phyloP scores from a whole-genome alignment of 2,113 vertebrate species.

The Proterorhinus semilunaris region DNA sequence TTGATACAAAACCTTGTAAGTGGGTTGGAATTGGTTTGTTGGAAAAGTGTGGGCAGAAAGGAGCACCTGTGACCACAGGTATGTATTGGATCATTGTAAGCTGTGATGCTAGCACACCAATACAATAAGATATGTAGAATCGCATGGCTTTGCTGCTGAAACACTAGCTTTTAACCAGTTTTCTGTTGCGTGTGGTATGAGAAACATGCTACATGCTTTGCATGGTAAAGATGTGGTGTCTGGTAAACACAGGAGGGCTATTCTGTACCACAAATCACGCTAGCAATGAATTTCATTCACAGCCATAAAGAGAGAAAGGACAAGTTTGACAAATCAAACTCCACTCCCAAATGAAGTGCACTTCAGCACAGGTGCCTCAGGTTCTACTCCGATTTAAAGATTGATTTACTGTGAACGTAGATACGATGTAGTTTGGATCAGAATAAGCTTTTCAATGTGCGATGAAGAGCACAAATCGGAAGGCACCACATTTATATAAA shows the following conservation, averaged over 20 bases:
- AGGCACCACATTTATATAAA: constrained; percentile 40
- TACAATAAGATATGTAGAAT: constrained; percentile 51
- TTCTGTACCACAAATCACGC: constrained; percentile 48
- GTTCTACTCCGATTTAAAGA: constrained; percentile 64
- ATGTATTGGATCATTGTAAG: constrained; percentile 61
- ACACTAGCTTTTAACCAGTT: constrained; percentile 50
- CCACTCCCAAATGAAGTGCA: constrained; percentile 78
- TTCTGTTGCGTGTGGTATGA: constrained; percentile 60
- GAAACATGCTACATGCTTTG: constrained; percentile 78
- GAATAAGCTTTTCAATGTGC: constrained; percentile 41
- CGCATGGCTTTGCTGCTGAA: constrained; percentile 72
- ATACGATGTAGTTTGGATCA: constrained; percentile 63
- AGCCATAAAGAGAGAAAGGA: constrained; percentile 67
- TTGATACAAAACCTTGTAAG: constrained; percentile 34
- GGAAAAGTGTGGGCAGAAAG: constrained; percentile 52
- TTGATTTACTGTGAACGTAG: constrained; percentile 67
- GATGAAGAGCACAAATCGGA: constrained; percentile 73
- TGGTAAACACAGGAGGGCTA: constrained; percentile 46
- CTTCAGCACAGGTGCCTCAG: constrained; percentile 84
- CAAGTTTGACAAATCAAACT: constrained; percentile 61
- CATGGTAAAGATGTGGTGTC: constrained; percentile 60
- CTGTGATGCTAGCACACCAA: constrained; percentile 65
- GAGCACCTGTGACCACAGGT: constrained; percentile 64
- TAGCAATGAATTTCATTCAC: constrained; percentile 65
- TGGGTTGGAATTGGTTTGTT: constrained; percentile 52